Base-by-base conservation (phyloP, 2,888 invertebrate species). In the Andrena chrysosceles region DNA sequence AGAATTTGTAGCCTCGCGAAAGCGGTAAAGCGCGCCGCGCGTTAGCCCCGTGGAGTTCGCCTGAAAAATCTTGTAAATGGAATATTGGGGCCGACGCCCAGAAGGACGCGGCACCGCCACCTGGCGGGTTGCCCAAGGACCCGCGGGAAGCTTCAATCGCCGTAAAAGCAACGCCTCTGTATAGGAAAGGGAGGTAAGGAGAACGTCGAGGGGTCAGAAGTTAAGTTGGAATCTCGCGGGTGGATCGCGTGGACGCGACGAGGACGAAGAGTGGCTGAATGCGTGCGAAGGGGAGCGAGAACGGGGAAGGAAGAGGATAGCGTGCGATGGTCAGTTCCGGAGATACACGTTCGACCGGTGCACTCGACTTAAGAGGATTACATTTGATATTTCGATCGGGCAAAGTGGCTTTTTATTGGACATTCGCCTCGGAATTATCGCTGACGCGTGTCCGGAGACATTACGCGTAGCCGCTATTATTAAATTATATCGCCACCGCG, bases 361-460 rank as follows among this genome's bases (percentile, higher is more conserved):
- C 88, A 85, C 85, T 88, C 88, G 89, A 91, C 92, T 93, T 93
- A 91, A 93, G 92, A 92, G 92, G 92, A 93, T 93, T 93, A 93
- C 93, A 92, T 93, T 93, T 92, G 93, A 92, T 93, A 92, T 93
- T 92, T 92, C 93, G 93, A 93, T 93, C 93, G 91, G 87, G 90
- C 87, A 90, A 93, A 93, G 92, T 93, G 92, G 91, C 91, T 91
- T 93, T 93, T 93, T 93, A 93, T 93, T 92, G 91, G 89, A 90
- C 89, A 88, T 90, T 85, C 84, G 86, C 89, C 89, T 75, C 82
- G 87, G 87, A 90, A 87, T 89, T 89, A 89, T 87, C 89, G 89
- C 85, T 90, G 89, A 90, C 90, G 89, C 90, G 90, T 90, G 89
- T 89, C 90, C 87, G 87, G 87, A 87, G 88, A 89, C 88, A 83